Base-by-base conservation (phyloP, 2,888 invertebrate genomes). In the Melinaea menophilus region DNA sequence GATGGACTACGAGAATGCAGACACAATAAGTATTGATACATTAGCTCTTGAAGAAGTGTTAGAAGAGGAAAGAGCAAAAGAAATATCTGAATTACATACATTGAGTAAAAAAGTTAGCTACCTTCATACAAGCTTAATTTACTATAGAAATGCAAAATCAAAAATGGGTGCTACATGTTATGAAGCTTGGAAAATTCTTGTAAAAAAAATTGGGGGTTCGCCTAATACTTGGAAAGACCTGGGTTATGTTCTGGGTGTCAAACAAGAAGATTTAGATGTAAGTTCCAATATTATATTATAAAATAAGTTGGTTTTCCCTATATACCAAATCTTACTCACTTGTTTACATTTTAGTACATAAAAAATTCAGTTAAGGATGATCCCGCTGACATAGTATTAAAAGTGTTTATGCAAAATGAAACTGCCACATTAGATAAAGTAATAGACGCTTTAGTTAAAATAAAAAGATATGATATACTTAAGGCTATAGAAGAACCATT, bases 351-450 rank as follows among this genome's bases (percentile, higher is more conserved):
- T 63, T 81, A 91, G 91, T 90, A 92, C 65, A 92, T 92, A 69
- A 88, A 84, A 72, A 89, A 91, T 73, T 86, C 90, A 59, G 88
- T 92, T 13, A 89, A 86, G 70, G 89, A 90, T 63, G 92, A 92
- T 71, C 92, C 90, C 60, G 92, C 90, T 22, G 92, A 92, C 70
- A 85, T 90, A 69, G 89, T 92, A 1, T 74, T 92, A 48, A 85
- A 91, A 77, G 84, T 92, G 5, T 92, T 86, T 70, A 85, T 85
- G 67, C 92, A 92, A 80, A 85, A 84, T 72, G 83, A 86, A 34
- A 88, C 87, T 63, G 91, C 92, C 54, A 92, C 92, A 35, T 73
- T 92, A 59, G 92, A 92, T 68, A 92, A 91, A 77, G 85, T 92
- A 71, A 64, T 92, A 22, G 80, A 84, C 71, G 88, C 88, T 48